Percentiles rank a stretch among this genome's conserved stretches.
These are phyloP conservation scores for Phasianus colchicus DNA, from an alignment of 2,113 vertebrate genomes.

Conservation along the genomic window DNA sequence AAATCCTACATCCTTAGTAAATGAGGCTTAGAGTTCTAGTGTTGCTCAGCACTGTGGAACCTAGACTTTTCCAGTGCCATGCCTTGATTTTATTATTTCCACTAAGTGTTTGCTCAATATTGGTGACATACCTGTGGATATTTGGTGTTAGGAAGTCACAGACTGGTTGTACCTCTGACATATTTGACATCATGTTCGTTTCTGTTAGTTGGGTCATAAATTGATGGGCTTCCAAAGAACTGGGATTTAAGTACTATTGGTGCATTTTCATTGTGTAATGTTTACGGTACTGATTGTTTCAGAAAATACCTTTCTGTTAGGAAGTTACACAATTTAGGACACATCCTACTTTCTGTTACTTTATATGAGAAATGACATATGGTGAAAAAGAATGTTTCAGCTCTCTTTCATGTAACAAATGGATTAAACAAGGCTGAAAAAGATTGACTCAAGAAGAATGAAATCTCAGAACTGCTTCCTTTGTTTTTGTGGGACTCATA, in stretches of 20 bases:
- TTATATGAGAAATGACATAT: not conserved
- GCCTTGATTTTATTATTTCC: not conserved
- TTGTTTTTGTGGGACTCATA: constrained; percentile 2
- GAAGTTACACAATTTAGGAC: not conserved
- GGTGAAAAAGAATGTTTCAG: constrained; percentile 8
- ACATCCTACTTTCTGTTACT: not conserved
- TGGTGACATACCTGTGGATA: not conserved
- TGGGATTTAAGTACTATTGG: not conserved
- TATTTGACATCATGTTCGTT: not conserved
- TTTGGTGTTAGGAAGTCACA: not conserved
- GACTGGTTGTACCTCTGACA: not conserved
- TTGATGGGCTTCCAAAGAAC: not conserved
- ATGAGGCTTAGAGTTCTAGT: not conserved
- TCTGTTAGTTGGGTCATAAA: not conserved
- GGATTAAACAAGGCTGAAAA: constrained; percentile 22
- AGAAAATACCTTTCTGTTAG: not conserved
- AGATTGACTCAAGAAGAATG: not conserved
- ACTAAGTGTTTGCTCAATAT: not conserved
- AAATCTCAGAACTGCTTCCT: not conserved
- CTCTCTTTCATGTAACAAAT: constrained; percentile 16
- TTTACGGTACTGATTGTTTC: constrained; percentile 10
- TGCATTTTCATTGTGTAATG: not conserved
- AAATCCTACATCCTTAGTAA: not conserved
- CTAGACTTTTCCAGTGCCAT: not conserved
- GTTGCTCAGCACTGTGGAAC: not conserved